These are phyloP conservation scores for Paramormyrops kingsleyae DNA, from an alignment of 2,113 vertebrate genomes.

Conservation along the genomic window DNA sequence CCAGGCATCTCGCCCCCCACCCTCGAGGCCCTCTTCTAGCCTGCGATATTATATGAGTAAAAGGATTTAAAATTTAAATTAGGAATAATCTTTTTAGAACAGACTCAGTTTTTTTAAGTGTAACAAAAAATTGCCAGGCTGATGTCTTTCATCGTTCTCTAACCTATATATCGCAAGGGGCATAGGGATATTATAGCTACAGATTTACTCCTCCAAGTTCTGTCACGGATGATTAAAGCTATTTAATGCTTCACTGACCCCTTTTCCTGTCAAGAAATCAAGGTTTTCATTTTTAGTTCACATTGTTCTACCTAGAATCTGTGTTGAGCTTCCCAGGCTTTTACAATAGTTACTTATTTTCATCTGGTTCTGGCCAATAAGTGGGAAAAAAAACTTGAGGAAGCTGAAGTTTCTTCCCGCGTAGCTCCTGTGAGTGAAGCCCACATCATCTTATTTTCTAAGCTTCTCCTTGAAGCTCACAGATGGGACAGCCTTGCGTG, in stretches of 20 bases:
- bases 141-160: constrained; percentile 12
- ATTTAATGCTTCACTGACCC: constrained; percentile 3
- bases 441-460: not conserved
- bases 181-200: not conserved
- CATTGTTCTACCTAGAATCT: not conserved
- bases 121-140: constrained; percentile 3
- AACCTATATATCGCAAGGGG: not conserved
- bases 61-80: constrained; percentile 37
- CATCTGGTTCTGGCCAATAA: not conserved
- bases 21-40: not conserved
- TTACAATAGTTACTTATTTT: not conserved
- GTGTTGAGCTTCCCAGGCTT: not conserved
- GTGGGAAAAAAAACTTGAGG: not conserved
- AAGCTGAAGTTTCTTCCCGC: not conserved
- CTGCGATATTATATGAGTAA: constrained; percentile 15
- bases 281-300: not conserved
- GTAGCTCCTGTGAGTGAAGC: not conserved
- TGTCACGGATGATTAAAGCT: constrained; percentile 10
- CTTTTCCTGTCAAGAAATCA: not conserved
- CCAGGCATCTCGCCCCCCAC: not conserved
- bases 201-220: not conserved
- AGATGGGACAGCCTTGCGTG: not conserved
- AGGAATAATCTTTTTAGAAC: constrained; percentile 34
- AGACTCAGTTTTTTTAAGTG: constrained; percentile 24
- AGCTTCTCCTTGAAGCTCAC: not conserved